Conservation (phyloP, 2,113 vertebrate species). For the Mus musculus region GRCm39 chr12:15036501-15037000, state of each 20-base stretch:
- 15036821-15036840: neutral
- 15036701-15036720: neutral
- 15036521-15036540: neutral
- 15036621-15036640: neutral
- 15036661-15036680: too few species aligned
- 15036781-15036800: neutral
- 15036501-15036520: neutral
- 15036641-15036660: neutral
- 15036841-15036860: too few species aligned
- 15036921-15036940: neutral
- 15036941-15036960: neutral
- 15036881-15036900: neutral
- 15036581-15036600: neutral
- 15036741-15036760: neutral
- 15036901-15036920: neutral
- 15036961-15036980: neutral
- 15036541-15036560: neutral
- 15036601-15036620: neutral
- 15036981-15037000: neutral
- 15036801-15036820: neutral
- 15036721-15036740: neutral
- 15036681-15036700: neutral
- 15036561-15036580: neutral
- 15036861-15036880: neutral
- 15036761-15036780: neutral